Conservation (phyloP, 2,797 vertebrate species). For the Pipistrellus kuhlii region DNA sequence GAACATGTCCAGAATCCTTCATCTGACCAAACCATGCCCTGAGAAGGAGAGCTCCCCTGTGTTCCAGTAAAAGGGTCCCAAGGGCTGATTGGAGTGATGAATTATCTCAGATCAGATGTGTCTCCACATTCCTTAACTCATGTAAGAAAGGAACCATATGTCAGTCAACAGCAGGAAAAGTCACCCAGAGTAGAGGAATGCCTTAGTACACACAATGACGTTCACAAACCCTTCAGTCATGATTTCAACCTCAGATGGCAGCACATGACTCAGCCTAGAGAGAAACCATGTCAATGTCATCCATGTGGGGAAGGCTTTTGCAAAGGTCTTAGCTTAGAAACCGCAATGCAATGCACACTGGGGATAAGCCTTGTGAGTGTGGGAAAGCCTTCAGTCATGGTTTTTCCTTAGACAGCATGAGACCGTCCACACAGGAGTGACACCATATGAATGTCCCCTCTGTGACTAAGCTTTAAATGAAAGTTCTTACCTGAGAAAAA, state of each 20-base stretch:
- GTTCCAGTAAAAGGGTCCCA: too few relatives aligned
- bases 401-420: not conserved
- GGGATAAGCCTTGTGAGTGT: too few relatives aligned
- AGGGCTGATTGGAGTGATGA: not conserved
- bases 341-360: too few relatives aligned
- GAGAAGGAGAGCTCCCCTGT: too few relatives aligned
- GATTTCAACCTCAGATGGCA: too few relatives aligned
- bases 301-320: too few relatives aligned
- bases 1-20: too few relatives aligned
- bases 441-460: not conserved
- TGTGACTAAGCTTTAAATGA: not conserved
- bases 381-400: too few relatives aligned
- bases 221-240: not conserved
- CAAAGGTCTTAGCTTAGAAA: not conserved
- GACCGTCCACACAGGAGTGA: not conserved
- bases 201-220: not conserved
- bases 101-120: too few relatives aligned
- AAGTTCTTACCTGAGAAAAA: not conserved
- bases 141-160: not conserved
- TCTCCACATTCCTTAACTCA: not conserved
- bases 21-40: too few relatives aligned
- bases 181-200: not conserved
- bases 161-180: not conserved
- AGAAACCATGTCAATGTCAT: not conserved
- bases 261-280: not conserved